Evolutionary conservation across 2,797 vertebrate genomes (phyloP).

Genomic region (Syngnathus rostellatus): DNA sequence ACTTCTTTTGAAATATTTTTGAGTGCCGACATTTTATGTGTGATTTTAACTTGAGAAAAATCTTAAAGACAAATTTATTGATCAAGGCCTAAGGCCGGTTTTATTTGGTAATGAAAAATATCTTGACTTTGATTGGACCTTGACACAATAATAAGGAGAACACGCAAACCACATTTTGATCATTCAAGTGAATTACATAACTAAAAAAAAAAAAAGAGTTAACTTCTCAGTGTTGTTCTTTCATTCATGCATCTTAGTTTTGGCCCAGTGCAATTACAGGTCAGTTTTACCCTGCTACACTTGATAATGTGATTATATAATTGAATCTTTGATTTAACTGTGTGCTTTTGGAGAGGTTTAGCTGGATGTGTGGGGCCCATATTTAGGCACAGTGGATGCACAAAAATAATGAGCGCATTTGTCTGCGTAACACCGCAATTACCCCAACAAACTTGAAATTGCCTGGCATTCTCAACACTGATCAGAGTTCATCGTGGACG

Average conservation of each 20-base stretch:
- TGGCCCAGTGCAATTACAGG: slow-evolving; percentile 3
- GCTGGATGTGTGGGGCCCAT: background rate
- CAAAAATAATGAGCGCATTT: slow-evolving; percentile 8
- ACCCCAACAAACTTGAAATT: background rate
- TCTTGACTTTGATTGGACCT: background rate
- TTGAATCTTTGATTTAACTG: slow-evolving; percentile 6
- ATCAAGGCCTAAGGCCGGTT: background rate
- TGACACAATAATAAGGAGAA: background rate
- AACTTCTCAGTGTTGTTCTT: background rate
- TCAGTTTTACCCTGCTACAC: slow-evolving; percentile 4
- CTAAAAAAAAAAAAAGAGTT: background rate
- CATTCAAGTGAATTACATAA: background rate
- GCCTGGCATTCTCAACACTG: background rate
- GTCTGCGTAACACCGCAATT: background rate
- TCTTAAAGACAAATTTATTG: background rate
- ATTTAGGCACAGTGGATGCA: slow-evolving; percentile 7
- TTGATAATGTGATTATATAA: slow-evolving; percentile 5
- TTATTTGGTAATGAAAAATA: background rate
- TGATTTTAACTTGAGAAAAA: background rate
- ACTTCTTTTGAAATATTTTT: background rate
- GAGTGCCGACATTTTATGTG: background rate
- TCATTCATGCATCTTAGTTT: slow-evolving; percentile 3
- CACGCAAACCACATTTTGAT: background rate
- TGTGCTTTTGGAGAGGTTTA: slow-evolving; percentile 2
- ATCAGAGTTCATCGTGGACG: background rate